Conservation (phyloP, 2,888 invertebrate species). For the Perdita meconis region DNA sequence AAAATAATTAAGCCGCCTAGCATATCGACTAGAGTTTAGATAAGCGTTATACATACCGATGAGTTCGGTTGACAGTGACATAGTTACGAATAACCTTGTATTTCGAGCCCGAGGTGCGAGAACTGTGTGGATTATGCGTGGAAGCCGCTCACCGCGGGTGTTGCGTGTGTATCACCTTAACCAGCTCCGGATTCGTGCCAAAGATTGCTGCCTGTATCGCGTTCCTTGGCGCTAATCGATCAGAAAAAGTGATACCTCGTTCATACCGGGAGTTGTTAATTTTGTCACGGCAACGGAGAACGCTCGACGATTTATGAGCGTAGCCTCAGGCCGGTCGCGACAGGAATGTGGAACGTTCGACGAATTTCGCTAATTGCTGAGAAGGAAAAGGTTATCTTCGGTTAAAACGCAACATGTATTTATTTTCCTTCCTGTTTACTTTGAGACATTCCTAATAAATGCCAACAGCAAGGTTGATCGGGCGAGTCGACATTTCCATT, state of each 20-base stretch:
- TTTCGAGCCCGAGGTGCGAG: conserved; percentile 65
- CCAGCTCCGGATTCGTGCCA: conserved; percentile 25
- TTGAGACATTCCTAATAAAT: conserved; percentile 28
- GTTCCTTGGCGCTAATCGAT: not conserved
- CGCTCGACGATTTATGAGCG: conserved; percentile 2
- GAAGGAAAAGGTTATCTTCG: not conserved
- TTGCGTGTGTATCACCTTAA: conserved; percentile 50
- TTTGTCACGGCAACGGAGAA: not conserved
- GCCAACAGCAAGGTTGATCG: conserved; percentile 43
- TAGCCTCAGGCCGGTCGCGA: not conserved
- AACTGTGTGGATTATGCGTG: conserved; percentile 69
- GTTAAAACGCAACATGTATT: not conserved
- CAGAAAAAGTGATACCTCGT: not conserved
- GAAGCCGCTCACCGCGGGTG: conserved; percentile 36
- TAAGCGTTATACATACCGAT: conserved; percentile 80
- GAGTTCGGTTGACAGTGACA: conserved; percentile 82
- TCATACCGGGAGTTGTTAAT: not conserved
- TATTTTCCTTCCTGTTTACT: conserved; percentile 54
- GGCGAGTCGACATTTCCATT: conserved; percentile 49
- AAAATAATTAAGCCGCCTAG: conserved; percentile 73
- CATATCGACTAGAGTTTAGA: conserved; percentile 78
- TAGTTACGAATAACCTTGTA: conserved; percentile 79
- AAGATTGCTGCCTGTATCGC: conserved; percentile 31
- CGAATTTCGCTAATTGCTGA: not conserved
- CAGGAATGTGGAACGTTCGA: not conserved